A percentile compares a stretch with the other conserved stretches of the same genome.
These are phyloP conservation scores for Sander vitreus DNA, from an alignment of 2,113 vertebrate genomes.

Conservation along the genomic window DNA sequence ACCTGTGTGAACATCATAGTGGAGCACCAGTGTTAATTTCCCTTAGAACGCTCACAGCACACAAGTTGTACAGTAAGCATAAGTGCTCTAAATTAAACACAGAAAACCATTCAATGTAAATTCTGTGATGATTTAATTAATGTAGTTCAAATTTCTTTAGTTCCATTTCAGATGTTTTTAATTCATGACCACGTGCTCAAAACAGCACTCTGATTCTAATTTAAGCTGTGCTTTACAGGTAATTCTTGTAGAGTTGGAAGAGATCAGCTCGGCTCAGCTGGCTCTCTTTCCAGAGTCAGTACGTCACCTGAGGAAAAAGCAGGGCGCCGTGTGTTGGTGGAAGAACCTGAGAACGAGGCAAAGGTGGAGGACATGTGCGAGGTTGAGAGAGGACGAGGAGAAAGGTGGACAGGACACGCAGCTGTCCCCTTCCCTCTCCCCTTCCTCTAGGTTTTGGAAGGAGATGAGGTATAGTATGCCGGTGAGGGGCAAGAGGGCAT, in stretches of 20 bases:
- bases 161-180: no score
- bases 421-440: conserved; percentile 20
- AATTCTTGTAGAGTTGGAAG: conserved; percentile 90
- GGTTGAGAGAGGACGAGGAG: conserved; percentile 1
- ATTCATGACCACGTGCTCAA: not conserved
- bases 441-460: conserved; percentile 89
- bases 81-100: no score
- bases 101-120: no score
- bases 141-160: no score
- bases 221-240: conserved; percentile 65
- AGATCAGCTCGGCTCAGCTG: conserved; percentile 78
- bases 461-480: conserved; percentile 91
- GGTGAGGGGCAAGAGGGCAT: conserved; percentile 73
- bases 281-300: conserved; percentile 87
- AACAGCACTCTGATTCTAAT: conserved; percentile 3
- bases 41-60: no score
- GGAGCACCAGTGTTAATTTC: no score
- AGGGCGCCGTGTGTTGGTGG: conserved; percentile 90
- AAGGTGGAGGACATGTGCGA: conserved; percentile 37
- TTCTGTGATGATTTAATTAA: no score
- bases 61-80: no score
- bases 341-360: conserved; percentile 59
- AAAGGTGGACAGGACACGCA: not conserved
- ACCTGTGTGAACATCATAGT: no score
- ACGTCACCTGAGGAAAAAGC: conserved; percentile 87